Base-by-base conservation (phyloP, 2,888 invertebrate species). In the Luperina nickerlii region DNA sequence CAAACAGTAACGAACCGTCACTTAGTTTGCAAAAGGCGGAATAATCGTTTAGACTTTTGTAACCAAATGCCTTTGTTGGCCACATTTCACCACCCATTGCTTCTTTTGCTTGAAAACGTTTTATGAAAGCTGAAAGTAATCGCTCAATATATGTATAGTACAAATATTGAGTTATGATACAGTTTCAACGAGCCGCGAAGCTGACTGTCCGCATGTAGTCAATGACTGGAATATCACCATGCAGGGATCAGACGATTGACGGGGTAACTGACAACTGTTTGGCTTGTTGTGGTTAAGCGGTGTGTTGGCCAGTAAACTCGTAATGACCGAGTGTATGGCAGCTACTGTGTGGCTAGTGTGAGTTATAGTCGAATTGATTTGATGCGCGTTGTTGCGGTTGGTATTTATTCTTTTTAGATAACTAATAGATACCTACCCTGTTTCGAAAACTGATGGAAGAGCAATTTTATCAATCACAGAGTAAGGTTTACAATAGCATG, bases 171-270 rank as follows among this genome's bases (percentile, higher is more conserved):
- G 60, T 51, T 57, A 79, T 60, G 66, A 42, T 67, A 76, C 20
- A 38, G 15, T 74, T 66, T 38, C 79, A 85, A 87, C 81, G 78
- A 77, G 77, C 77, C 62, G 78, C 80, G 85, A 90, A 88, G 84
- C 90, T 87, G 87, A 90, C 90, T 91, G 89, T 89, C 82, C 84
- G 82, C 78, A n/a, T 78, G 62, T 88, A 89, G 85, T 82, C 88
- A 90, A 80, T 88, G 89, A 89, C 88, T 90, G 84, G 83, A 86
- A 84, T 88, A 86, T 88, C 82, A 78, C 71, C 66, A 84, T 74
- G 80, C 68, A 66, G 71, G 76, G 70, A 84, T 84, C 79, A 78
- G 82, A 85, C 83, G 77, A 72, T 38, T 83, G 87, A 73, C 79
- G 69, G 78, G 73, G 32, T 71, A 69, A 79, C 82, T 74, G 77